Percentiles rank a stretch among this genome's conserved stretches.
Evolutionary conservation across 2,888 invertebrate genomes (phyloP).

Genomic region (Eupelmus urozonus): DNA sequence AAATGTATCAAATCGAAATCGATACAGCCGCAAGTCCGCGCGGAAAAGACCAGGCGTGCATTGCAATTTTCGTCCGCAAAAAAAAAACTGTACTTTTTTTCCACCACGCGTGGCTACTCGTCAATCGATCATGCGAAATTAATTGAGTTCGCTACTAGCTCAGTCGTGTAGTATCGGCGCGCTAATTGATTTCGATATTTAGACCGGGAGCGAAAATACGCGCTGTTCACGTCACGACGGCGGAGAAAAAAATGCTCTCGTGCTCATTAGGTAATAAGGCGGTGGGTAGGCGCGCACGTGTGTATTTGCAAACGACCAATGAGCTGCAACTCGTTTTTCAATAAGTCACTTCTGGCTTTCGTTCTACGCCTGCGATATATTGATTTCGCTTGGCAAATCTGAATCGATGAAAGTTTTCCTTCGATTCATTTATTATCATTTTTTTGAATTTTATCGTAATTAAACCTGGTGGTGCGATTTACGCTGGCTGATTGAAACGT

Average conservation of each 20-base stretch:
- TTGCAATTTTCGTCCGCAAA: not conserved
- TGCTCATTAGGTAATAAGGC: not conserved
- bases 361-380: no score
- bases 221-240: not conserved
- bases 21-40: not conserved
- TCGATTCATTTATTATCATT: no score
- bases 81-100: not conserved
- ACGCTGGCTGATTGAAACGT: no score
- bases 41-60: constrained; percentile 9
- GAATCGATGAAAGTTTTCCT: no score
- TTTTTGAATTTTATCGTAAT: no score
- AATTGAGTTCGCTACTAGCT: constrained; percentile 31
- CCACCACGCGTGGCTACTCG: not conserved
- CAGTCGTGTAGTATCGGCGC: not conserved
- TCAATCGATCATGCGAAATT: constrained; percentile 41
- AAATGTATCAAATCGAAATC: not conserved
- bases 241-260: not conserved
- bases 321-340: not conserved
- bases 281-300: not conserved
- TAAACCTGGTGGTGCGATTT: no score
- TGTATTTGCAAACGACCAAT: not conserved
- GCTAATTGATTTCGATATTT: constrained; percentile 44
- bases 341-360: not conserved
- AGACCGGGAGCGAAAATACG: not conserved
- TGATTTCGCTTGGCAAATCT: no score